These are phyloP conservation scores for Selene dorsalis DNA, from an alignment of 2,797 vertebrate genomes.

Conservation along the genomic window DNA sequence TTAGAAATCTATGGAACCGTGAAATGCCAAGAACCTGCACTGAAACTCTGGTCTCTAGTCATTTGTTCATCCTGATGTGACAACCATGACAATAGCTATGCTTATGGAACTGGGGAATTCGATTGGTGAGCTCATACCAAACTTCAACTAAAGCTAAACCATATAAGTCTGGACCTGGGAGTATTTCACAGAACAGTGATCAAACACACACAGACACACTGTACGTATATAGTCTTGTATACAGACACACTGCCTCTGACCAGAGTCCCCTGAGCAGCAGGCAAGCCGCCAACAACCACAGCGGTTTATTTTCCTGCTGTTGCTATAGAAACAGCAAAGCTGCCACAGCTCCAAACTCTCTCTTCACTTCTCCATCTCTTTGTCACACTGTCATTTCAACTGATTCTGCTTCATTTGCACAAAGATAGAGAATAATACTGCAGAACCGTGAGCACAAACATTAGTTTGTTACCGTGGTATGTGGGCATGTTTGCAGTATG, in stretches of 20 bases:
- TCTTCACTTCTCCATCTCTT: slow-evolving; percentile 24
- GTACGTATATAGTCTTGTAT: slow-evolving; percentile 20
- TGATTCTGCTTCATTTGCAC: slow-evolving; percentile 13
- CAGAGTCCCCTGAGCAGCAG: slow-evolving; percentile 70
- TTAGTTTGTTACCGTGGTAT: not conserved
- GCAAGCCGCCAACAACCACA: slow-evolving; percentile 51
- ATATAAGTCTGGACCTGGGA: not conserved
- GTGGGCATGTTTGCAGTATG: slow-evolving; percentile 17
- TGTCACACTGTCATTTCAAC: slow-evolving; percentile 36
- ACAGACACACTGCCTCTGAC: slow-evolving; percentile 40
- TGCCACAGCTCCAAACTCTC: slow-evolving; percentile 55
- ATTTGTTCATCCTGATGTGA: not conserved
- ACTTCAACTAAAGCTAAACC: not conserved
- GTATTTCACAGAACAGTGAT: not conserved
- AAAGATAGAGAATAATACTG: slow-evolving; percentile 3
- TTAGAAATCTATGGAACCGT: not conserved
- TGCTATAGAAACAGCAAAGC: slow-evolving; percentile 82
- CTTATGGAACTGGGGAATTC: no score
- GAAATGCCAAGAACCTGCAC: not conserved
- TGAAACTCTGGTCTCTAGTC: not conserved
- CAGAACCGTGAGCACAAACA: not conserved
- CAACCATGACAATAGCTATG: not conserved
- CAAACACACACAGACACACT: slow-evolving; percentile 6
- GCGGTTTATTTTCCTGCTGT: slow-evolving; percentile 81
- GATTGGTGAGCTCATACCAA: no score